Base-by-base conservation (phyloP, 2,888 invertebrate species). In the Lutraria lutraria region DNA sequence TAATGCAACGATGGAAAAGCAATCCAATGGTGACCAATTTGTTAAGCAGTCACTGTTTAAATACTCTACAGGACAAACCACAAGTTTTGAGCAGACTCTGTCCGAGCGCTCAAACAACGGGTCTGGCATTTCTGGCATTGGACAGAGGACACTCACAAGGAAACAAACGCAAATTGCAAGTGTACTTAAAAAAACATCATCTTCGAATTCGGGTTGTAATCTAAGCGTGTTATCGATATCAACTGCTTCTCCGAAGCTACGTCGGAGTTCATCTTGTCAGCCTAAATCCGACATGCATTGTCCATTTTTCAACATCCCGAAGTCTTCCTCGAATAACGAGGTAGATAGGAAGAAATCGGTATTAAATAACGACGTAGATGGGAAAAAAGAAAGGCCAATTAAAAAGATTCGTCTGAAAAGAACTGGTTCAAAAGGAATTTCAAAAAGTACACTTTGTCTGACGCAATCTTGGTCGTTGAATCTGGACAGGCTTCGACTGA, bases 391-490 rank as follows among this genome's bases (percentile, higher is more conserved):
- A 1, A 29, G 34, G 10, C 63, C 63, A 15, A 0, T 16, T 4
- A 88, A 82, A 76, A 25, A 16, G 16, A 53, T 56, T 19, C 54
- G 81, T n/a, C 53, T 56, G 19, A 85, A 72, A 60, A 79, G 87
- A 0, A 85, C 84, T 12, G 82, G 85, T 16, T 90, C 88, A 16
- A 86, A 86, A 56, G 80, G 87, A 25, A 82, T 43, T 21, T 31
- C 85, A 0, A 81, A 60, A 43, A 87, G 87, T n/a, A 81, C 85
- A 10, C 81, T 86, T 10, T 79, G 87, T 10, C 76, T 90, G 19
- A 85, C 90, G 0, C 81, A 86, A 6, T 89, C 90, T 13, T 72
- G 81, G 82, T 90, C 90, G n/a, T 63, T 87, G 16, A 85, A 89
- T 29, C 63, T 88, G 43, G 89, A 87, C 12, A 34, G 34, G 0